phyloP scores from a whole-genome alignment of 1,140 invertebrate species.

The Zaprionus vittiger region DNA sequence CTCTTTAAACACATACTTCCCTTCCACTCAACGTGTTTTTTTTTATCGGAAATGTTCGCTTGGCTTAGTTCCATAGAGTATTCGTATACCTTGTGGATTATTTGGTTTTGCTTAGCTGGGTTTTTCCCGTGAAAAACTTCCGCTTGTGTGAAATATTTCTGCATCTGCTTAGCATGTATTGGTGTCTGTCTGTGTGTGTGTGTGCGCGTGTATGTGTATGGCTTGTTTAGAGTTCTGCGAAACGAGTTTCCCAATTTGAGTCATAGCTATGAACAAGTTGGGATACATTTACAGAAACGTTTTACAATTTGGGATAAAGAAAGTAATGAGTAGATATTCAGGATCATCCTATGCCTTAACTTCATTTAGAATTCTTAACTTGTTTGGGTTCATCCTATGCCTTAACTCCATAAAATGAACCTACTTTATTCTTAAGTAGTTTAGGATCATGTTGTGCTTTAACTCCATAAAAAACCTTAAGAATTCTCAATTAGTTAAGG shows the following conservation, averaged over 20 bases:
- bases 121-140: slow-evolving; percentile 38
- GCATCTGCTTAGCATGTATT: slow-evolving; percentile 13
- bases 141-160: slow-evolving; percentile 40
- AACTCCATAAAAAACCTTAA: too few species aligned
- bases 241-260: slow-evolving; percentile 6
- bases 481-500: too few species aligned
- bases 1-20: background rate
- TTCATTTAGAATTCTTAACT: too few species aligned
- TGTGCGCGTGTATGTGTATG: background rate
- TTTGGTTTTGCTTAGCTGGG: slow-evolving; percentile 26
- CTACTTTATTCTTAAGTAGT: too few species aligned
- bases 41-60: slow-evolving; percentile 65
- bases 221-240: background rate
- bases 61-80: slow-evolving; percentile 41
- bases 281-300: background rate
- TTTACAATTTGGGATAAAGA: background rate
- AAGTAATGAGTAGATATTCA: too few species aligned
- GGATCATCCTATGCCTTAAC: too few species aligned
- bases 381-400: too few species aligned
- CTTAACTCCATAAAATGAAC: too few species aligned
- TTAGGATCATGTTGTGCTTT: too few species aligned
- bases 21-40: slow-evolving; percentile 11
- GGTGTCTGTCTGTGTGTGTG: background rate
- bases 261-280: background rate
- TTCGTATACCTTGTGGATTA: background rate